A percentile compares a stretch with the other conserved stretches of the same genome.
phyloP scores from a whole-genome alignment of 2,888 invertebrate species.

The Flexamia atlantica region DNA sequence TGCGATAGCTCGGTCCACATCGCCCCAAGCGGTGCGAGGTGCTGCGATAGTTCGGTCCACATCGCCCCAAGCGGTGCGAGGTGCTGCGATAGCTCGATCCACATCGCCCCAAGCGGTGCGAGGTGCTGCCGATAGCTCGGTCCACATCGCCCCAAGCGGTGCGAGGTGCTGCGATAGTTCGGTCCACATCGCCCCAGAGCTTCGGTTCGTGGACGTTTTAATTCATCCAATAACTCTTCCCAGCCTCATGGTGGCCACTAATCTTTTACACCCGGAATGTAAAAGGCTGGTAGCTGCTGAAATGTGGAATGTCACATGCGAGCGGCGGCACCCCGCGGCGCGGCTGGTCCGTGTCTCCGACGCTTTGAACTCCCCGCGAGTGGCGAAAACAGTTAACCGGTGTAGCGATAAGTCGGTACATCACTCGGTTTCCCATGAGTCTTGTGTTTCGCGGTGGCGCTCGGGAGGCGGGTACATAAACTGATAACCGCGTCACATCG shows the following conservation, averaged over 20 bases:
- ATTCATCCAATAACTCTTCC: slow-evolving; percentile 33
- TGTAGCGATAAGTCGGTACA: slow-evolving; percentile 32
- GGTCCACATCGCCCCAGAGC: not conserved
- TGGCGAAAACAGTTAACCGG: slow-evolving; percentile 38
- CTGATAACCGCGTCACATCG: not conserved
- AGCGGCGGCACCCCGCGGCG: slow-evolving; percentile 20
- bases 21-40: too few relatives aligned
- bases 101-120: too few relatives aligned
- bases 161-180: not conserved
- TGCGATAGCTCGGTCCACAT: too few relatives aligned
- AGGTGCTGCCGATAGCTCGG: too few relatives aligned
- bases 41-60: too few relatives aligned
- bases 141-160: too few relatives aligned
- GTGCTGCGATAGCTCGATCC: too few relatives aligned
- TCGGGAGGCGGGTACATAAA: not conserved
- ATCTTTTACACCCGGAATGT: slow-evolving; percentile 40
- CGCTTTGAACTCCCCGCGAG: slow-evolving; percentile 18
- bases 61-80: too few relatives aligned
- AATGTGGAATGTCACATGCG: slow-evolving; percentile 35
- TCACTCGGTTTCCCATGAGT: not conserved
- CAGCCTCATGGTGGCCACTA: slow-evolving; percentile 22
- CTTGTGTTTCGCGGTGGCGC: not conserved
- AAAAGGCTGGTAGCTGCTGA: slow-evolving; percentile 26
- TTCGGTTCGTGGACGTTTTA: slow-evolving; percentile 1
- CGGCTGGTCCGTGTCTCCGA: slow-evolving; percentile 37